These are phyloP conservation scores for Lepilemur ruficaudatus DNA, from an alignment of 2,797 vertebrate genomes.

Conservation along the genomic window DNA sequence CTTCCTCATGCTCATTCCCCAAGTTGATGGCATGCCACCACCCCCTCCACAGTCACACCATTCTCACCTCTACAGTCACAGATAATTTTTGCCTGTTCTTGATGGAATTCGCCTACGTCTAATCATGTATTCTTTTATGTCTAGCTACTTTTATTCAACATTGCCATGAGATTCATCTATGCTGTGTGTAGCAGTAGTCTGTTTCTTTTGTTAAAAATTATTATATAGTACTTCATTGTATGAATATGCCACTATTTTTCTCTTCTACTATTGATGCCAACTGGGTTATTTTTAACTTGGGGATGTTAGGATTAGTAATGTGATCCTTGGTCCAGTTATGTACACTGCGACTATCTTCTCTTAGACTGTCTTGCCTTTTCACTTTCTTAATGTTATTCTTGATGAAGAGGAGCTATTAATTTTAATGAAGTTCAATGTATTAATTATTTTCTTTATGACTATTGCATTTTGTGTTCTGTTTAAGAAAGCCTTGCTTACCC, in stretches of 20 bases:
- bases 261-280: neutral
- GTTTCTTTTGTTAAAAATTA: neutral
- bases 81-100: neutral
- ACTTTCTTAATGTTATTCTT: neutral
- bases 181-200: neutral
- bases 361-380: neutral
- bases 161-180: neutral
- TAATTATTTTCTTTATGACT: neutral
- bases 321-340: neutral
- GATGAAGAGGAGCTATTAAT: neutral
- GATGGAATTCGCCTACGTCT: neutral
- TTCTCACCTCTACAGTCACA: neutral
- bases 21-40: neutral
- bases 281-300: neutral
- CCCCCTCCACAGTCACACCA: neutral
- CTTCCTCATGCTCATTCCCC: neutral
- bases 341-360: neutral
- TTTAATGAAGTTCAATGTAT: neutral
- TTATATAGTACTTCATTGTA: neutral
- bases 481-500: neutral
- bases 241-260: neutral
- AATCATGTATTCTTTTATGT: neutral
- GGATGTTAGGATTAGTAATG: neutral
- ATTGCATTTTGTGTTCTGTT: neutral
- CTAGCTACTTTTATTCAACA: neutral